A percentile compares a stretch with the other conserved stretches of the same genome.
phyloP scores from a whole-genome alignment of 2,888 invertebrate genomes.

The Heliconius aoede region DNA sequence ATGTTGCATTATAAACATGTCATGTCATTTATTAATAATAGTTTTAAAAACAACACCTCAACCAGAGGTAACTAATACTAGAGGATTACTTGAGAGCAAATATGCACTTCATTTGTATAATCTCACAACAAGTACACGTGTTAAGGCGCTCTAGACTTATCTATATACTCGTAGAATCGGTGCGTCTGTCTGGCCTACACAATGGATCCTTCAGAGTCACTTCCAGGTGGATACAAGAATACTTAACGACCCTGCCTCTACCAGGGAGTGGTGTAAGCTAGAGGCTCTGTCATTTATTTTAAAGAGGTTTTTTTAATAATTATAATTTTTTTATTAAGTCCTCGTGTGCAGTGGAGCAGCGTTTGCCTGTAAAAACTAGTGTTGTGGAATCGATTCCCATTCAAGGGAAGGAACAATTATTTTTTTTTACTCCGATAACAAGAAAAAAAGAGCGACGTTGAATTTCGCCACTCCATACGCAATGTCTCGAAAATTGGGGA shows the following conservation, averaged over 20 bases:
- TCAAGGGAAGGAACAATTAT: too few species aligned
- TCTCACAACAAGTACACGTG: constrained; percentile 22
- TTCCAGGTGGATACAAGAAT: constrained; percentile 65
- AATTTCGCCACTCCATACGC: too few species aligned
- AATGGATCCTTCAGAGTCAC: constrained; percentile 73
- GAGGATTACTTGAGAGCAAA: constrained; percentile 1
- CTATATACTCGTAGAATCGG: constrained; percentile 37
- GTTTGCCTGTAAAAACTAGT: too few species aligned
- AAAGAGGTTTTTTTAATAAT: background rate
- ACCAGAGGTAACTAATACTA: background rate
- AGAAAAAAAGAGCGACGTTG: too few species aligned
- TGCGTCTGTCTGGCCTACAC: constrained; percentile 69
- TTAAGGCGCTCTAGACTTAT: constrained; percentile 38
- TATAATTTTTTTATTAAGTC: background rate
- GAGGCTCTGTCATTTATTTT: constrained; percentile 34
- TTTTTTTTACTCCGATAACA: too few species aligned
- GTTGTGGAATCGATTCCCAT: too few species aligned
- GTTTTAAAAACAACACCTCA: background rate
- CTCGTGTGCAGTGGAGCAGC: too few species aligned
- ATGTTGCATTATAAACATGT: background rate
- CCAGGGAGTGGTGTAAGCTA: constrained; percentile 49
- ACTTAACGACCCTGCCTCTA: constrained; percentile 48
- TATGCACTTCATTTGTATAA: constrained; percentile 21
- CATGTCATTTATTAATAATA: background rate
- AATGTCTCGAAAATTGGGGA: too few species aligned